These are phyloP conservation scores for Troides aeacus DNA, from an alignment of 2,888 invertebrate genomes.

Conservation along the genomic window DNA sequence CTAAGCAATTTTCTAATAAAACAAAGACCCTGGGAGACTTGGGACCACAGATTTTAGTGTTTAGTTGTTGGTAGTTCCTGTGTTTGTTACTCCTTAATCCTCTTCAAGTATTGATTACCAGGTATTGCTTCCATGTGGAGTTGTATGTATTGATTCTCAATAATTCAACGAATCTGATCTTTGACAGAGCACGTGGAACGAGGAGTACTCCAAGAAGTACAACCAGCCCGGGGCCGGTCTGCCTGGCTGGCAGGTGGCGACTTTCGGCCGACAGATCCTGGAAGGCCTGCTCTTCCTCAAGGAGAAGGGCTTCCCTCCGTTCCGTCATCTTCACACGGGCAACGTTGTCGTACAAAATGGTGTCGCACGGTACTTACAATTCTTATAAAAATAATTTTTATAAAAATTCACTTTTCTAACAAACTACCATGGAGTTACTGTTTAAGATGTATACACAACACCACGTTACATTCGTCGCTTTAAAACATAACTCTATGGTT, in stretches of 20 bases:
- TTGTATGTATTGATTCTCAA: not conserved
- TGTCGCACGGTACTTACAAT: conserved; percentile 85
- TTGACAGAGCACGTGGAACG: conserved; percentile 87
- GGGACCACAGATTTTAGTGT: too few species aligned
- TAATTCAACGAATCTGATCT: not conserved
- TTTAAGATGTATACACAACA: too few species aligned
- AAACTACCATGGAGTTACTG: too few species aligned
- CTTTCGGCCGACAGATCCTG: conserved; percentile 91
- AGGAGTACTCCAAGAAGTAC: conserved; percentile 89
- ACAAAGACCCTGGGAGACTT: too few species aligned
- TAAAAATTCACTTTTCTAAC: too few species aligned
- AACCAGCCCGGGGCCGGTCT: conserved; percentile 84
- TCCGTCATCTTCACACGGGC: conserved; percentile 92
- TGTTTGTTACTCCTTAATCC: too few species aligned
- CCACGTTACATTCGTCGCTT: too few species aligned
- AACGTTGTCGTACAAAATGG: conserved; percentile 96
- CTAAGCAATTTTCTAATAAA: too few species aligned
- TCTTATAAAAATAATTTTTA: too few species aligned
- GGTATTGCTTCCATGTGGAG: not conserved
- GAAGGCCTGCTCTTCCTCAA: conserved; percentile 92
- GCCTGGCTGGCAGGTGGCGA: conserved; percentile 89
- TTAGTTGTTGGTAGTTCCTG: too few species aligned
- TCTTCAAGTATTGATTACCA: too few species aligned
- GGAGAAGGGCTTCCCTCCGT: conserved; percentile 92
- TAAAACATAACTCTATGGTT: too few species aligned